These are phyloP conservation scores for Nasonia oneida DNA, from an alignment of 2,888 invertebrate genomes.

Conservation along the genomic window DNA sequence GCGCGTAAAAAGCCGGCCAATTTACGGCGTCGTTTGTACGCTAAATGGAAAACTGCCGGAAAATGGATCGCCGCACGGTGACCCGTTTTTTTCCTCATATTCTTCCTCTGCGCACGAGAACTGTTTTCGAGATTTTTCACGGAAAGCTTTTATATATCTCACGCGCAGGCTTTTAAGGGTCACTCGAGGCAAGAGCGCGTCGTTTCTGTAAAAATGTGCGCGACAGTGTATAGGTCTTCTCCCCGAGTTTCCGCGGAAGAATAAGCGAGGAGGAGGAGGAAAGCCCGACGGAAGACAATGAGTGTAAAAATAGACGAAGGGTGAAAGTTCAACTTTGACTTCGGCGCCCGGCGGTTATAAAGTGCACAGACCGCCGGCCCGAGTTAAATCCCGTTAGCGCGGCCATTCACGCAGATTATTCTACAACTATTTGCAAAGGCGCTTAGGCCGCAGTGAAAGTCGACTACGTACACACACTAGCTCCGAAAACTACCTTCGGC, in stretches of 20 bases:
- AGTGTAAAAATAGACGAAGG: background rate
- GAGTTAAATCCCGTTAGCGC: background rate
- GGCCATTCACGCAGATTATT: background rate
- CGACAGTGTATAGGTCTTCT: background rate
- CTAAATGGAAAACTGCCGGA: constrained; percentile 31
- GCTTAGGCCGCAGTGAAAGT: constrained; percentile 15
- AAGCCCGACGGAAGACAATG: background rate
- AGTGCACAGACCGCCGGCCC: background rate
- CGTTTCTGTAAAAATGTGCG: background rate
- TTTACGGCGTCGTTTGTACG: constrained; percentile 25
- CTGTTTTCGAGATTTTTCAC: constrained; percentile 2
- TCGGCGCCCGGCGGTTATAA: background rate
- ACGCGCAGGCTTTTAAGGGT: background rate
- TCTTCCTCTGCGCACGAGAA: background rate
- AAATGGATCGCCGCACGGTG: constrained; percentile 8
- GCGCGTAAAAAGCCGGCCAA: background rate
- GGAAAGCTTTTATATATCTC: background rate
- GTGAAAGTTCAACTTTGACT: constrained; percentile 35
- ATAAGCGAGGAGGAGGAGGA: background rate
- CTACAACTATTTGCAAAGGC: constrained; percentile 34
- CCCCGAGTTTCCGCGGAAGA: background rate
- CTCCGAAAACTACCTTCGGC: constrained; percentile 27
- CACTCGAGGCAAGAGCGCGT: background rate
- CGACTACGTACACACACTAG: background rate
- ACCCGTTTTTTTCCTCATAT: background rate